Percentiles rank a stretch among this genome's conserved stretches.
These are phyloP conservation scores for Spondyliosoma cantharus DNA, from an alignment of 2,797 vertebrate species.

Conservation along the genomic window DNA sequence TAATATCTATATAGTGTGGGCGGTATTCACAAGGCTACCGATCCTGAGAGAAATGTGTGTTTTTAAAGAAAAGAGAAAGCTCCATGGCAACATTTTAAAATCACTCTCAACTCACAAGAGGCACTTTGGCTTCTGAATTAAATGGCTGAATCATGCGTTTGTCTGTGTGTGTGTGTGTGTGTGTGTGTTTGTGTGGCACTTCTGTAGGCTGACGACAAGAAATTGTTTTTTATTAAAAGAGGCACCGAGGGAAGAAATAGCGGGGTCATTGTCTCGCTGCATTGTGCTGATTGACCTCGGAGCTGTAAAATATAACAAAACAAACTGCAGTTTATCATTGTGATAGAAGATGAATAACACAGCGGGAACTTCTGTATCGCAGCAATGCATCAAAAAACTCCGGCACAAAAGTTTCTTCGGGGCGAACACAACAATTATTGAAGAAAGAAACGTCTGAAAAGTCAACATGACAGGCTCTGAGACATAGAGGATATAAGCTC, in stretches of 20 bases:
- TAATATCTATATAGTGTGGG: neutral
- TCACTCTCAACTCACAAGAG: constrained; percentile 3
- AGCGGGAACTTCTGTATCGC: neutral
- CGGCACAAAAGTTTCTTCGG: neutral
- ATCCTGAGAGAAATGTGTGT: neutral
- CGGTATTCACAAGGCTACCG: neutral
- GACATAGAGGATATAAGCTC: constrained; percentile 1
- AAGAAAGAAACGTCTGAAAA: constrained; percentile 2
- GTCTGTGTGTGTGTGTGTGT: neutral
- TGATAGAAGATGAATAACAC: constrained; percentile 51
- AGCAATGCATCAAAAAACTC: constrained; percentile 38
- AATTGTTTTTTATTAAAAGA: constrained; percentile 45
- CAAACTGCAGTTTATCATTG: constrained; percentile 52
- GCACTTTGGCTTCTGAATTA: constrained; percentile 34
- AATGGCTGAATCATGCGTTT: constrained; percentile 13
- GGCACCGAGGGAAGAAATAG: constrained; percentile 6
- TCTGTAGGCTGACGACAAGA: constrained; percentile 18
- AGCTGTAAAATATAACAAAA: constrained; percentile 21
- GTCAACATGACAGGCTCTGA: neutral
- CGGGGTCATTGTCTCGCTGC: neutral
- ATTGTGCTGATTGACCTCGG: constrained; percentile 44
- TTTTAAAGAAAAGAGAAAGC: neutral
- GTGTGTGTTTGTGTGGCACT: too few relatives aligned
- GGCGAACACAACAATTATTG: neutral
- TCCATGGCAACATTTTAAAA: constrained; percentile 29